Base-by-base conservation (phyloP, 2,113 vertebrate genomes). In the Stegostoma tigrinum region DNA sequence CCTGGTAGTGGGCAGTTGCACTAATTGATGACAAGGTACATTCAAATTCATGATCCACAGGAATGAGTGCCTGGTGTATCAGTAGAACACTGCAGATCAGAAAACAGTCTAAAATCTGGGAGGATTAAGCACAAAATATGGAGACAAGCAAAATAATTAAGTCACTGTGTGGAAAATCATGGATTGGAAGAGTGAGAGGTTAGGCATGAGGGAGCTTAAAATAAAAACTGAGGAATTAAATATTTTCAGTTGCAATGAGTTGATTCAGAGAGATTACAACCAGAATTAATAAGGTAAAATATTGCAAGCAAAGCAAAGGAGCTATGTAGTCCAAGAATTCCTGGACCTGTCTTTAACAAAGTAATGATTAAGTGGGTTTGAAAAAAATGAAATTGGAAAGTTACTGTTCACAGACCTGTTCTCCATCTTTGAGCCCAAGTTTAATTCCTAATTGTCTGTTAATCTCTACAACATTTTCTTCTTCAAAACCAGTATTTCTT, bases 401-500 rank as follows among this genome's bases (percentile, higher is more conserved):
- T 94, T 34, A 70, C n/a, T 94, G 96, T 45, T 95, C 96, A 96
- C 96, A 96, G 96, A 99, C 99, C 98, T 99, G 98, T 48, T 98
- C 98, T 96, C 98, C 98, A 95, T 98, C 97, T 96, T 96, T 97
- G 95, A 99, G 97, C 38, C 99, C 98, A 96, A 99, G 97, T 96
- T 98, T 99, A 96, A 99, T 98, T 96, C 98, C 99, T 70, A 99
- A 96, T 3, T 99, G 98, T 95, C 98, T 97, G 96, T 97, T 99
- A 95, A 99, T 96, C 97, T 99, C 99, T 95, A 98, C 99, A 95
- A 97, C 96, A 95, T 98, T 97, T 96, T 97, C 97, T 87, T 97
- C 96, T 68, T 95, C 96, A 80, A 97, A 97, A 95, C 96, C 96
- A 94, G 97, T 97, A 96, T 96, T 97, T 95, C 97, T 97, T 52